Evolutionary conservation across 2,888 invertebrate genomes (phyloP), one percentile per base, ranked within the genome.

Genomic region (Anodontia alba): DNA sequence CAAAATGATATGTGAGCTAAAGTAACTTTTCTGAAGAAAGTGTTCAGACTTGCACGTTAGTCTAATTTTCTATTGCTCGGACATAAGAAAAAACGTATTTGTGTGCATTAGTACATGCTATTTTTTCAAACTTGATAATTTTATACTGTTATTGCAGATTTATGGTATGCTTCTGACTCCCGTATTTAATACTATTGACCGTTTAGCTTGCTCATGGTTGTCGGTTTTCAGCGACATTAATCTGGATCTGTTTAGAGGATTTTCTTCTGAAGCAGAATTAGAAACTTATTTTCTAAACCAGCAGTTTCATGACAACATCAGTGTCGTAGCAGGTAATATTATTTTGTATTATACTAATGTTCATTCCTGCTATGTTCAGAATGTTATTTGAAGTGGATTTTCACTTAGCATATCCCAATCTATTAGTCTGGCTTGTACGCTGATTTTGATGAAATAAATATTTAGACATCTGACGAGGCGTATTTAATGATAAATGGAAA

Each of bases 271-370:
- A 87, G 88, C 88, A n/a, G 94, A 94, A 70, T 91, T 95, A 75
- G 91, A 95, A 20, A 81, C 93, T 51, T 95, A 95, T 84, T 95
- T 95, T 83, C 90, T 94, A 36, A 89, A 92, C 38, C 88, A 93
- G 80, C 95, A 95, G 5, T 95, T 94, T 81, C 86, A 87, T 78
- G 94, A 95, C 70, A 94, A 95, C 84, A 93, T 94, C 51, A 95
- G 95, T 43, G 95, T 95, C n/a, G 88, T 95, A 43, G 95, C 95
- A 62, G 95, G 95, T 95, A 86, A 86, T n/a, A 92, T 38, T 38
- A 38, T 12, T 38, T 38, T 38, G 38, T n/a, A n/a, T n/a, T n/a
- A 85, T 31, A n/a, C n/a, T n/a, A n/a, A n/a, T 23, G 43, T 69
- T n/a, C n/a, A n/a, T n/a, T n/a, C n/a, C n/a, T n/a, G n/a, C n/a